Evolutionary conservation across 2,888 invertebrate genomes (phyloP).

Genomic region (Branchinecta sandiegonensis): DNA sequence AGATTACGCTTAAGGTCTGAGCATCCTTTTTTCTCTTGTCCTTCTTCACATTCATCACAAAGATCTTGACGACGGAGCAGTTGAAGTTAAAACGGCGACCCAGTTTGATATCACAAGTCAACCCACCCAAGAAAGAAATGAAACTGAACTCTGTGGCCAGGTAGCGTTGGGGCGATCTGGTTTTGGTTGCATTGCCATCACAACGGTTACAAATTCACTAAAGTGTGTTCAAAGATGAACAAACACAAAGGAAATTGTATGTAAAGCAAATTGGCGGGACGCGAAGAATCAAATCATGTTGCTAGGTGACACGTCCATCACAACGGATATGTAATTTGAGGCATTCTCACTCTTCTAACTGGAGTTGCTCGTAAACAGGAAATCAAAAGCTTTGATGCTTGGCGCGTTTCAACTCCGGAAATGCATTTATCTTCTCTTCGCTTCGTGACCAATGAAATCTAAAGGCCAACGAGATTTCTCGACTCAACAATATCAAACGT

Average conservation of each 20-base stretch:
- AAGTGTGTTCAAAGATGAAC: slow-evolving; percentile 12
- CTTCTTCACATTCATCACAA: slow-evolving; percentile 14
- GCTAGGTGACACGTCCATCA: neutral
- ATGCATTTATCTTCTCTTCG: no score
- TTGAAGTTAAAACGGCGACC: slow-evolving; percentile 4
- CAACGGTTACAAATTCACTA: slow-evolving; percentile 6
- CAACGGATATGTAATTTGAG: no score
- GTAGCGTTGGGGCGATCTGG: no score
- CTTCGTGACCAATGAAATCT: no score
- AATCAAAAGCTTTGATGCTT: no score
- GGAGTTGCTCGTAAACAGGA: no score
- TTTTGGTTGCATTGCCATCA: neutral
- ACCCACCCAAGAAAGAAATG: slow-evolving; percentile 1
- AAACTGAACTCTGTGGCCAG: neutral
- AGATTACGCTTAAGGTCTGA: slow-evolving; percentile 6
- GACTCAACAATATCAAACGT: no score
- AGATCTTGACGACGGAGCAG: neutral
- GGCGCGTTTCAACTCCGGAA: no score
- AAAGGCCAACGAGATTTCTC: no score
- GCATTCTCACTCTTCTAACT: no score
- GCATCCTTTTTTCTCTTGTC: neutral
- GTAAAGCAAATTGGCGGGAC: neutral
- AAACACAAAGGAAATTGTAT: neutral
- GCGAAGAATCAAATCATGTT: neutral
- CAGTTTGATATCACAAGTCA: neutral